phyloP scores from a whole-genome alignment of 1,140 invertebrate species.

The Zophobas morio region DNA sequence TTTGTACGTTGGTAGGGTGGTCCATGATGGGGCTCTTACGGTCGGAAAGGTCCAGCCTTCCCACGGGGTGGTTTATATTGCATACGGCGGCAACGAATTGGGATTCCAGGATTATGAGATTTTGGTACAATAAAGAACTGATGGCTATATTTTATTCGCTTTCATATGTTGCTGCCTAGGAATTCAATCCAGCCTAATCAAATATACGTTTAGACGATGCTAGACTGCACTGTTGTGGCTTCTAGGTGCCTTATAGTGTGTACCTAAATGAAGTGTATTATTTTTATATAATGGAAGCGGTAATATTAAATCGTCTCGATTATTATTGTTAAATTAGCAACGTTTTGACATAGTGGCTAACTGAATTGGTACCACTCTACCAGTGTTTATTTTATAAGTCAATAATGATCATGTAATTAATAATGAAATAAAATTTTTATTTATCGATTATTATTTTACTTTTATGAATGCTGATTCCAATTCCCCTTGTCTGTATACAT shows the following conservation, averaged over 20 bases:
- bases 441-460: slow-evolving; percentile 19
- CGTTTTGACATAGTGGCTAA: slow-evolving; percentile 24
- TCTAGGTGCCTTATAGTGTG: slow-evolving; percentile 46
- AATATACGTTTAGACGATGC: slow-evolving; percentile 22
- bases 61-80: slow-evolving; percentile 81
- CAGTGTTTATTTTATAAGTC: slow-evolving; percentile 11
- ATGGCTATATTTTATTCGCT: slow-evolving; percentile 29
- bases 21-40: slow-evolving; percentile 77
- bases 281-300: slow-evolving; percentile 45
- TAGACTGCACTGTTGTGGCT: slow-evolving; percentile 49
- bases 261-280: slow-evolving; percentile 44
- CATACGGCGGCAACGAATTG: slow-evolving; percentile 79
- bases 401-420: not conserved
- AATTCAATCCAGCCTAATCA: slow-evolving; percentile 44
- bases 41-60: slow-evolving; percentile 83
- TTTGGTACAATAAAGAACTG: slow-evolving; percentile 68
- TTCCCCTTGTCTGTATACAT: too few species aligned
- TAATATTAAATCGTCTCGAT: slow-evolving; percentile 27
- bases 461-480: not conserved
- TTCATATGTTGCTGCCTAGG: slow-evolving; percentile 51
- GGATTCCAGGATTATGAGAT: slow-evolving; percentile 84
- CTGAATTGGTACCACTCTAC: slow-evolving; percentile 8
- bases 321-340: slow-evolving; percentile 17
- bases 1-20: slow-evolving; percentile 78
- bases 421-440: slow-evolving; percentile 35